Conservation (phyloP, 2,113 vertebrate genomes). For the Chaenogobius annularis region DNA sequence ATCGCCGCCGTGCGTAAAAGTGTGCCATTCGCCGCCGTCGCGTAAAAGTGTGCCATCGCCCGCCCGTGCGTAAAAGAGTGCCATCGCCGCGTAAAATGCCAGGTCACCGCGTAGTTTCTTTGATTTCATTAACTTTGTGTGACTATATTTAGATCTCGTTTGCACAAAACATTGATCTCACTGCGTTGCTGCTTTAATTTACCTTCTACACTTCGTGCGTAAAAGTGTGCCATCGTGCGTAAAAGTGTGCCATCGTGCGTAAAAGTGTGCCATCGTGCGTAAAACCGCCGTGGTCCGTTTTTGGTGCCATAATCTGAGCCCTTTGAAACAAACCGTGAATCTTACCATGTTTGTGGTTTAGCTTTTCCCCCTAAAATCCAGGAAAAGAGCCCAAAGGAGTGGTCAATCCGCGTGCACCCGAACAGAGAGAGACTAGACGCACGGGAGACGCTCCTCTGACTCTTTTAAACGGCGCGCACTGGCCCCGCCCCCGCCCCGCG, state of each 20-base stretch:
- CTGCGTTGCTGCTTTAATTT: neutral
- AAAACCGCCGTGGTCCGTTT: neutral
- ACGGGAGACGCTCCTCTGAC: slow-evolving; percentile 73
- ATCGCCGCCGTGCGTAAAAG: neutral
- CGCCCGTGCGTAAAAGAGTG: no score
- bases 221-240: slow-evolving; percentile 4
- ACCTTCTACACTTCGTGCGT: neutral
- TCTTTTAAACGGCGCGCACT: slow-evolving; percentile 76
- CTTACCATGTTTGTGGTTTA: slow-evolving; percentile 82
- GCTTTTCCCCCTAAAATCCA: slow-evolving; percentile 74
- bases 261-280: neutral
- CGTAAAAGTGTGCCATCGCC: no score
- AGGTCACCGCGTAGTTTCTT: no score
- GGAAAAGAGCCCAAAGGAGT: slow-evolving; percentile 69
- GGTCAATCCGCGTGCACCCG: slow-evolving; percentile 77
- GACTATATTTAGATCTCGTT: neutral
- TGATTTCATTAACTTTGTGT: neutral
- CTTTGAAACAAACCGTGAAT: slow-evolving; percentile 11
- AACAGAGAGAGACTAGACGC: slow-evolving; percentile 82
- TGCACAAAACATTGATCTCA: no score
- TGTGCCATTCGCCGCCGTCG: no score
- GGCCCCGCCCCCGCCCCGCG: slow-evolving; percentile 75
- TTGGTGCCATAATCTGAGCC: neutral
- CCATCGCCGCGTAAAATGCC: no score
- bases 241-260: neutral